Base-by-base conservation (phyloP, 2,113 vertebrate species). In the Mormoops blainvillei region DNA sequence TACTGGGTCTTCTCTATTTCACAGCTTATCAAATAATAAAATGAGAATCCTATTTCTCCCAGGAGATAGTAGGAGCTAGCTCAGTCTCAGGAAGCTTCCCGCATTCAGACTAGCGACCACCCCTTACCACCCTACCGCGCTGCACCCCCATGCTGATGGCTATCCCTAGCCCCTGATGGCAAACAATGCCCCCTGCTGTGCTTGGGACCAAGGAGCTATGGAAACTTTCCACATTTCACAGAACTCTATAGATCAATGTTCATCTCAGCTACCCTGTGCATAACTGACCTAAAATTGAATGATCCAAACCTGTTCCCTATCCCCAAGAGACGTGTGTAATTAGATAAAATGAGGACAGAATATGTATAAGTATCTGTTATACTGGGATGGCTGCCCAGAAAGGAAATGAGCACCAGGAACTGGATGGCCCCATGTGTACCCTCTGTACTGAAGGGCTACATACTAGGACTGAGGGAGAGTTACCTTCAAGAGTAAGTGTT, bases 321-420 rank as follows among this genome's bases (percentile, higher is more conserved):
- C 76, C 96, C 97, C 98, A 96, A 96, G 98, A 98, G 98, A 98
- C 87, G 45, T 87, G 94, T 97, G 98, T 98, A 98, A 98, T 98
- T 98, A 98, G 98, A 98, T 97, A 98, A 98, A 99, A 98, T 98
- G 98, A 98, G 98, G 98, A 97, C 98, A 98, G 98, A 98, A 98
- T 98, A 98, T 98, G 98, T 97, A 97, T 98, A 98, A 98, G 98
- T 98, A 98, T 98, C 98, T 98, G 98, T 97, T 98, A 98, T 97
- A 97, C 97, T 98, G 98, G 98, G 98, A 98, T 97, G 97, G 91
- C 96, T 98, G 98, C 98, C 98, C 98, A 98, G 98, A 98, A 98
- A 98, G 95, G 98, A 98, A 98, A 98, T 92, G 95, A 98, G 96
- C 87, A 81, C 92, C 33, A 82, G 97, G 97, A 98, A 94, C 95